phyloP scores from a whole-genome alignment of 2,113 vertebrate genomes.

The Athene cunicularia region DNA sequence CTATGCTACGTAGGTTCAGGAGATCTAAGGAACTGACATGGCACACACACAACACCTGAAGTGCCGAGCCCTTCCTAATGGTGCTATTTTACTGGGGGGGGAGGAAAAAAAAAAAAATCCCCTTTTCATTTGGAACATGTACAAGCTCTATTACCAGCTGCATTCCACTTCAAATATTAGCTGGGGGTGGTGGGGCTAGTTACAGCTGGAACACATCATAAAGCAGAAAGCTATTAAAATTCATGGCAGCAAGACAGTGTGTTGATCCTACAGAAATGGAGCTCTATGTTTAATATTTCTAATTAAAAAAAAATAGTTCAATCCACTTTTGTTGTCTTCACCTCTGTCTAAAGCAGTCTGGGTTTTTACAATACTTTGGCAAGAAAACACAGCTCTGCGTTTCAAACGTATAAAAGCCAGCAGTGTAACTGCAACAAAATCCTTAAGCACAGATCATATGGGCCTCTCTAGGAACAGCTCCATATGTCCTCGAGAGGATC shows the following conservation, averaged over 20 bases:
- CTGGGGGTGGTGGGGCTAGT: slow-evolving; percentile 49
- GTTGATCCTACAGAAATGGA: slow-evolving; percentile 52
- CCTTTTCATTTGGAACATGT: slow-evolving; percentile 57
- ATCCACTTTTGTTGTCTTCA: slow-evolving; percentile 65
- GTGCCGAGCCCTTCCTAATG: slow-evolving; percentile 10
- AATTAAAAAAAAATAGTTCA: slow-evolving; percentile 49
- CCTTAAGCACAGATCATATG: neutral
- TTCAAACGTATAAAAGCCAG: slow-evolving; percentile 45
- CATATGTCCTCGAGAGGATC: slow-evolving; percentile 34
- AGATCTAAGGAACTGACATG: slow-evolving; percentile 54
- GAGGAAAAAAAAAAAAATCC: neutral
- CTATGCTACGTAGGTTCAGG: neutral
- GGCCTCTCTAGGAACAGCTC: slow-evolving; percentile 47
- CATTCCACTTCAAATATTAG: slow-evolving; percentile 63
- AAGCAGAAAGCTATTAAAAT: slow-evolving; percentile 54
- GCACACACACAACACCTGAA: slow-evolving; percentile 71
- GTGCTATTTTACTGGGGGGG: slow-evolving; percentile 38
- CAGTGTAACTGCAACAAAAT: slow-evolving; percentile 42
- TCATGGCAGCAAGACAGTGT: slow-evolving; percentile 55
- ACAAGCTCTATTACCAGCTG: slow-evolving; percentile 67
- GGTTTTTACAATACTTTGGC: slow-evolving; percentile 59
- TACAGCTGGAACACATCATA: slow-evolving; percentile 76
- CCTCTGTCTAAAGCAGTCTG: slow-evolving; percentile 59
- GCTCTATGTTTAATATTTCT: slow-evolving; percentile 60
- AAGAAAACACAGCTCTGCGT: slow-evolving; percentile 14